Base-by-base conservation (phyloP, 2,797 vertebrate genomes). In the Helostoma temminkii region DNA sequence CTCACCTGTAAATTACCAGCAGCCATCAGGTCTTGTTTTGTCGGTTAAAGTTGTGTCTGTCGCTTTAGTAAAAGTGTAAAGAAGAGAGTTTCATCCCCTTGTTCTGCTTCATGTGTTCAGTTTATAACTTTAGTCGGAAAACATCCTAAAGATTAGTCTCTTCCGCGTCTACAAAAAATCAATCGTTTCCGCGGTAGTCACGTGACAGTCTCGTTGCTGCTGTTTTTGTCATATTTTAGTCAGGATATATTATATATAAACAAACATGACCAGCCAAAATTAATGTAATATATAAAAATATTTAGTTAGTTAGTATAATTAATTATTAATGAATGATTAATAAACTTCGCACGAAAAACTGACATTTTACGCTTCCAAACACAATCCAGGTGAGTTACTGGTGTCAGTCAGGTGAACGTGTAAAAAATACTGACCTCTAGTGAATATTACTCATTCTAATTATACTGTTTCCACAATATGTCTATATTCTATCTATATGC, bases 1-100 rank as follows among this genome's bases (percentile, higher is more conserved):
- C 89, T 90, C 80, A 91, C 91, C 89, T 94, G 91, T 88, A 93
- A 85, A 59, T 89, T 92, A 16, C 57, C 41, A 36, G 72, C 75
- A 4, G 88, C 72, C 91, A 92, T 93, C 32, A 28, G 26, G 9
- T 24, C 60, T 32, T n/a, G 10, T 45, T 10, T 0, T 25, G 59
- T 66, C 25, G 8, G 2, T 68, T 32, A 59, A 47, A 52, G 16
- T 24, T 9, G 0, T 11, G 0, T 9, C 49, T 28, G 12, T 54
- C n/a, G 7, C 21, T 65, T 28, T 7, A 4, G 25, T 9, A 4
- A 11, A 66, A 25, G 10, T 10, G 4, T 10, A 45, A 0, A 37
- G 36, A 37, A 16, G 12, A 16, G 7, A 0, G 9, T 15, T 2
- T 25, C 14, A 10, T 22, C 41, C 4, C 2, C 2, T 12, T 11